Evolutionary conservation across 1,140 invertebrate species (phyloP).

Genomic region (Dufourea novaeangliae): DNA sequence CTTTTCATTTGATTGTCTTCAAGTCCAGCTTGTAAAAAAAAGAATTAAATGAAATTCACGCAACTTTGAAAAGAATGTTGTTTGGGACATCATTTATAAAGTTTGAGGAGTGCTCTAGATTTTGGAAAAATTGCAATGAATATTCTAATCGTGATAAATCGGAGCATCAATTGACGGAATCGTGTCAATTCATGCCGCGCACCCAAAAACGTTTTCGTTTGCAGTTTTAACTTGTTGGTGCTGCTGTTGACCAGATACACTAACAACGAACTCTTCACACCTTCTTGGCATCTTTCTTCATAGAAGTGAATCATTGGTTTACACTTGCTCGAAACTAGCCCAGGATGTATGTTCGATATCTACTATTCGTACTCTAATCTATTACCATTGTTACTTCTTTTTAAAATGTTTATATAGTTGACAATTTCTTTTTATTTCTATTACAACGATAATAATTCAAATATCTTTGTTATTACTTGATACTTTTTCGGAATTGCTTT

Average conservation of each 20-base stretch:
- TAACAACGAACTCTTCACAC: conserved; percentile 20
- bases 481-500: background rate
- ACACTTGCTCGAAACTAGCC: conserved; percentile 72
- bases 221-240: conserved; percentile 80
- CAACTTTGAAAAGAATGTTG: no score
- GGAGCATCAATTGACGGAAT: background rate
- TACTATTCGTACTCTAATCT: background rate
- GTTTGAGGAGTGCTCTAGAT: no score
- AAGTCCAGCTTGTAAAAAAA: no score
- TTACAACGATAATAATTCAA: background rate
- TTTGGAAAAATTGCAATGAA: background rate
- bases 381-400: background rate
- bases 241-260: conserved; percentile 76
- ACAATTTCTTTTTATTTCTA: background rate
- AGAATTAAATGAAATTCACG: no score
- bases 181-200: conserved; percentile 68
- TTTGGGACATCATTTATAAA: no score
- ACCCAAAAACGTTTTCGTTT: conserved; percentile 78
- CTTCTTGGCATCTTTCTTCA: conserved; percentile 34
- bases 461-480: conserved; percentile 6
- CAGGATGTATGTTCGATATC: conserved; percentile 6
- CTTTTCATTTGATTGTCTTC: no score
- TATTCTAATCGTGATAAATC: conserved; percentile 4
- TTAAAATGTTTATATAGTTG: background rate
- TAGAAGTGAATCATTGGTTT: conserved; percentile 26